phyloP scores from a whole-genome alignment of 2,113 vertebrate species.

The Chamaea fasciata region DNA sequence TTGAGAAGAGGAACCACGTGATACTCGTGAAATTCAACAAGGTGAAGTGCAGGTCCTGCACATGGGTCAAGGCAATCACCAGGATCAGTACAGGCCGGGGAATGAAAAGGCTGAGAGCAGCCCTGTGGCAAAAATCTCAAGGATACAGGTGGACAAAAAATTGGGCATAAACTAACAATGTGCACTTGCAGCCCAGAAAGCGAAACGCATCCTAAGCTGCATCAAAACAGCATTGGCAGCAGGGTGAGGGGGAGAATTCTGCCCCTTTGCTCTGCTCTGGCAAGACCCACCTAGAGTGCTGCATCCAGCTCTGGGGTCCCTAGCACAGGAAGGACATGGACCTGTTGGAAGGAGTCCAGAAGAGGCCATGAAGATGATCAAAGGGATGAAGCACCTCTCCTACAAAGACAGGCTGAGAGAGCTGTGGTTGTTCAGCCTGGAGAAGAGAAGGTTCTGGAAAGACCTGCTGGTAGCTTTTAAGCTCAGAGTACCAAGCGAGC shows the following conservation, averaged over 20 bases:
- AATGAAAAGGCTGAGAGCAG: background rate
- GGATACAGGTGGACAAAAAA: background rate
- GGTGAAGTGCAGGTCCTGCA: background rate
- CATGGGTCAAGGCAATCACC: background rate
- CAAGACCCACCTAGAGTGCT: background rate
- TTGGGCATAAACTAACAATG: background rate
- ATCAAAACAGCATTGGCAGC: background rate
- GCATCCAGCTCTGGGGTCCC: background rate
- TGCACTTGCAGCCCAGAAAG: background rate
- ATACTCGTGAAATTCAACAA: background rate
- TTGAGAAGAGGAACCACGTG: background rate
- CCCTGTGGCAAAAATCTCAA: background rate
- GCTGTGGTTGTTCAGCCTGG: background rate
- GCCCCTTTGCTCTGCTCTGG: background rate
- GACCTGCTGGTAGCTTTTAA: background rate
- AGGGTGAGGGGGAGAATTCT: background rate
- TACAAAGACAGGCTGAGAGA: background rate
- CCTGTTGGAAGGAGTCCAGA: background rate
- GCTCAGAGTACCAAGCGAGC: background rate
- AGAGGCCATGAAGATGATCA: background rate
- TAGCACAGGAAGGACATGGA: background rate
- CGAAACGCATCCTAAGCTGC: background rate
- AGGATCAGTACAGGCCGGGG: background rate
- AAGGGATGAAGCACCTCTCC: background rate
- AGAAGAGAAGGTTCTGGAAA: background rate